Conservation (phyloP, 2,113 vertebrate species). For the Tiliqua scincoides region DNA sequence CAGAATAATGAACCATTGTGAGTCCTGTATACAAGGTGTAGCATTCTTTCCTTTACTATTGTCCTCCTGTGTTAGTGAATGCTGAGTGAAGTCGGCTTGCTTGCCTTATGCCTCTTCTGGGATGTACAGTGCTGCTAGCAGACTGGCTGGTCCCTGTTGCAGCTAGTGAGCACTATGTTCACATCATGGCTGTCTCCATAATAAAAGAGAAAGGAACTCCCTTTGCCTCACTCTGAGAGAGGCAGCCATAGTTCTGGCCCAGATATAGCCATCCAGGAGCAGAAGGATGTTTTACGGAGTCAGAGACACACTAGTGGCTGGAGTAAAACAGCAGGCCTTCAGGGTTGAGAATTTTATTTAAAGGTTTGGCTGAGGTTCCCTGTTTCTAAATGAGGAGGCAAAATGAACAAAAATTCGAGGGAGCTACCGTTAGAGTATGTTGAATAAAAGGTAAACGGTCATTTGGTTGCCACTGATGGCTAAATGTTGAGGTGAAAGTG, state of each 20-base stretch:
- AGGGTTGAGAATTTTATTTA: constrained; percentile 14
- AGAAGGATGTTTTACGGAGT: neutral
- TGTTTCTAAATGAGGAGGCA: neutral
- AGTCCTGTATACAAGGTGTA: constrained; percentile 31
- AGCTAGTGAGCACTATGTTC: neutral
- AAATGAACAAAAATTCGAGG: constrained; percentile 8
- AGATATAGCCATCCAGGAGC: neutral
- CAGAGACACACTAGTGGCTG: neutral
- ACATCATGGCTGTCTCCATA: neutral
- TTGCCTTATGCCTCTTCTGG: neutral
- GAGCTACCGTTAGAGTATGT: neutral
- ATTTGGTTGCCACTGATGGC: constrained; percentile 9
- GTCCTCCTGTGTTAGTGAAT: constrained; percentile 22
- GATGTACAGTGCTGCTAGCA: constrained; percentile 10
- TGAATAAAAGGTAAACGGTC: constrained; percentile 17
- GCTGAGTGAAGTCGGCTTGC: constrained; percentile 16
- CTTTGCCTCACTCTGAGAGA: neutral
- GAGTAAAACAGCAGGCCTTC: neutral
- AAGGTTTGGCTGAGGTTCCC: neutral
- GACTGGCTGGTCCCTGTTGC: neutral
- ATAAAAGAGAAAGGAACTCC: neutral
- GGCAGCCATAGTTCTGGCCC: neutral
- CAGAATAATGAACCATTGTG: neutral
- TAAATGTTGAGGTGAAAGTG: neutral
- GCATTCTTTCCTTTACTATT: neutral